Evolutionary conservation across 1,140 invertebrate genomes (phyloP).

Genomic region (Bemisia tabaci): DNA sequence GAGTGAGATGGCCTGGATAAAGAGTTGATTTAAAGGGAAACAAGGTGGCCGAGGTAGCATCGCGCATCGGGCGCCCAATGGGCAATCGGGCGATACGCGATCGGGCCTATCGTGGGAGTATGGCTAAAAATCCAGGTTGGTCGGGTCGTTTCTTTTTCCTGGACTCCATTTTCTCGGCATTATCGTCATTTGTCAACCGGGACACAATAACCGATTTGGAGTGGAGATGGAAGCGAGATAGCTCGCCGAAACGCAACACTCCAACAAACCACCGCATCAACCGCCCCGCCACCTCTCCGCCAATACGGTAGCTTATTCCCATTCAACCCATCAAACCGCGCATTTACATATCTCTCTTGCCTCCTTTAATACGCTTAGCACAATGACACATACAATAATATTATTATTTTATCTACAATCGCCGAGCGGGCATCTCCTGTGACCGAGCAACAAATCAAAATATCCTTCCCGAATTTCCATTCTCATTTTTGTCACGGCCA

Average conservation of each 20-base stretch:
- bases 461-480: neutral
- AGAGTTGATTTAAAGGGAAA: too few relatives aligned
- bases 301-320: neutral
- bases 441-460: neutral
- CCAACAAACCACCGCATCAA: neutral
- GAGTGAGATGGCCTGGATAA: too few relatives aligned
- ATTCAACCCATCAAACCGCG: neutral
- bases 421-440: neutral
- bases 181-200: neutral
- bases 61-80: too few relatives aligned
- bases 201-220: neutral
- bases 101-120: too few relatives aligned
- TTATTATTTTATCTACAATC: neutral
- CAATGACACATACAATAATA: neutral
- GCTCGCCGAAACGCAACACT: neutral
- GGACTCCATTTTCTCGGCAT: neutral
- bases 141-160: too few relatives aligned
- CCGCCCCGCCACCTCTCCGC: neutral
- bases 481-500: neutral
- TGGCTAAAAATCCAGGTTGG: too few relatives aligned
- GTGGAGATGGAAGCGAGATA: neutral
- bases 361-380: neutral
- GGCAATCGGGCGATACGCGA: too few relatives aligned
- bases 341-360: neutral
- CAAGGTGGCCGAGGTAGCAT: too few relatives aligned